Conservation (phyloP, 2,888 invertebrate species). For the Abrostola triplasia region DNA sequence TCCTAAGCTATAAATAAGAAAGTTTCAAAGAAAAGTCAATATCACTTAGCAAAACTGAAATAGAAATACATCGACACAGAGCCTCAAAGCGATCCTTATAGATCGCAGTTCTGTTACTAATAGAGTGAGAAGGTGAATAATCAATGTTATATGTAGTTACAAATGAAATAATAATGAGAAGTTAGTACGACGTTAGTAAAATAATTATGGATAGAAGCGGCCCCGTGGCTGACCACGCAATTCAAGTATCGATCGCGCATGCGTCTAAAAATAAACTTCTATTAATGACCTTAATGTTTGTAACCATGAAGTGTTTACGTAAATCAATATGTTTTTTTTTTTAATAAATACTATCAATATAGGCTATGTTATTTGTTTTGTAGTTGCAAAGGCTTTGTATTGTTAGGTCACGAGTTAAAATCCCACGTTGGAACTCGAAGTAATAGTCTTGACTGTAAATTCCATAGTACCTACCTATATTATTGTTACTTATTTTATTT, state of each 20-base stretch:
- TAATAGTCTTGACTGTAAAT: too few relatives aligned
- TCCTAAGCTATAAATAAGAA: constrained; percentile 1
- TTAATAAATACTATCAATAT: too few relatives aligned
- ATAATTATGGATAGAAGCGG: constrained; percentile 55
- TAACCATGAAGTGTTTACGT: constrained; percentile 5
- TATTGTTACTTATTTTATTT: too few relatives aligned
- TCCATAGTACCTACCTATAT: too few relatives aligned
- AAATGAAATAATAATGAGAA: neutral
- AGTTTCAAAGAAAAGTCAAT: constrained; percentile 1
- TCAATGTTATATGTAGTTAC: neutral
- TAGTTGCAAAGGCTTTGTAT: too few relatives aligned
- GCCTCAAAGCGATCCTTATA: neutral
- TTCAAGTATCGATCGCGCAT: constrained; percentile 48
- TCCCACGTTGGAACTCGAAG: too few relatives aligned
- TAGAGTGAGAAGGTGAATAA: neutral
- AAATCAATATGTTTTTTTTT: neutral
- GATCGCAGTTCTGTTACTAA: neutral
- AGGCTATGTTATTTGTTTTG: too few relatives aligned
- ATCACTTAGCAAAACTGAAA: neutral
- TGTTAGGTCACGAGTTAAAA: too few relatives aligned
- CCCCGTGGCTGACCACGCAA: constrained; percentile 46
- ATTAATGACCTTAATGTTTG: constrained; percentile 11
- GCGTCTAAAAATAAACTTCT: constrained; percentile 24
- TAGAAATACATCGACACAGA: neutral
- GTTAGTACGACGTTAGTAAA: constrained; percentile 41